These are phyloP conservation scores for Gobio gobio DNA, from an alignment of 2,113 vertebrate species.

Conservation along the genomic window DNA sequence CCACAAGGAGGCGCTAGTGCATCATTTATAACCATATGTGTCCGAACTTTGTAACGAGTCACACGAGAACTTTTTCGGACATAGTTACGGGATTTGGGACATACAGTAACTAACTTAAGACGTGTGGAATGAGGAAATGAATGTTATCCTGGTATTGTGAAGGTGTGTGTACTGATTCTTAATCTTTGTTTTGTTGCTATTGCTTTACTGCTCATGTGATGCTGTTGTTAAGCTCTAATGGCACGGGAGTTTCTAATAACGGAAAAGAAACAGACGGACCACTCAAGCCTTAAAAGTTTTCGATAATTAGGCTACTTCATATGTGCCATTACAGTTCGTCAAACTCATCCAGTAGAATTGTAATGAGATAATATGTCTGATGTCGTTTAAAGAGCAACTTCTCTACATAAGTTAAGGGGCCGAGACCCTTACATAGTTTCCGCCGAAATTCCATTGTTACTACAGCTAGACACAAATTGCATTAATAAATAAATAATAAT, in stretches of 20 bases:
- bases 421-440: slow-evolving; percentile 3
- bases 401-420: background rate
- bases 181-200: background rate
- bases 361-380: background rate
- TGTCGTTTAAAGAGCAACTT: background rate
- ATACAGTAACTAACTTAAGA: background rate
- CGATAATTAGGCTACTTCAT: background rate
- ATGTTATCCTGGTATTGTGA: background rate
- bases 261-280: slow-evolving; percentile 22
- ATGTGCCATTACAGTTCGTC: background rate
- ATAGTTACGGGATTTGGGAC: background rate
- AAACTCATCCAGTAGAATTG: background rate
- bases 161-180: background rate
- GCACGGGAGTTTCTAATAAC: slow-evolving; percentile 32
- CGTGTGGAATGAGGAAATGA: slow-evolving; percentile 11
- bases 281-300: no score
- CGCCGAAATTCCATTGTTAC: background rate
- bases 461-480: background rate
- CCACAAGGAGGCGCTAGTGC: slow-evolving; percentile 39
- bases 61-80: background rate
- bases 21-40: background rate
- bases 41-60: slow-evolving; percentile 45
- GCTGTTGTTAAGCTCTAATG: slow-evolving; percentile 17
- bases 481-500: background rate
- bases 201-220: slow-evolving; percentile 6